A percentile compares a stretch with the other conserved stretches of the same genome.
phyloP scores from a whole-genome alignment of 2,797 vertebrate species.

The Ataeniobius toweri region DNA sequence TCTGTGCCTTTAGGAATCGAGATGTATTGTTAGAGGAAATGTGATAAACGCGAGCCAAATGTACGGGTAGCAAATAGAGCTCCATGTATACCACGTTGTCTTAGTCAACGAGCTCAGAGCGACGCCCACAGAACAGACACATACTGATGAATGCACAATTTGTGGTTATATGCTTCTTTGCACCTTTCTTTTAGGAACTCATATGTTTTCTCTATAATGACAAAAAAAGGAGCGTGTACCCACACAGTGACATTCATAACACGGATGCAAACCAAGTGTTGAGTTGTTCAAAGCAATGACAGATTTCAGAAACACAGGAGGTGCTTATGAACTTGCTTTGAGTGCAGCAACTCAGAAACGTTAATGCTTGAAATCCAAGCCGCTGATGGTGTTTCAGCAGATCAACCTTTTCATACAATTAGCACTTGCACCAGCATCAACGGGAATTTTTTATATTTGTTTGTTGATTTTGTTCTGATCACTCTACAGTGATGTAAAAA shows the following conservation, averaged over 20 bases:
- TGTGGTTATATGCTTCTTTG: conserved; percentile 64
- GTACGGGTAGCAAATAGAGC: conserved; percentile 71
- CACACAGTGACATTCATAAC: conserved; percentile 71
- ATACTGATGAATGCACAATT: conserved; percentile 68
- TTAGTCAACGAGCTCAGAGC: conserved; percentile 63
- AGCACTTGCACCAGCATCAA: conserved; percentile 8
- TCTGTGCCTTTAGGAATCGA: conserved; percentile 79
- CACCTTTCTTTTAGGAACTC: conserved; percentile 65
- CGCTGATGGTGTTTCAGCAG: conserved; percentile 23
- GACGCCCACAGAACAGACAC: conserved; percentile 70
- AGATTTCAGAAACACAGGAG: conserved; percentile 45
- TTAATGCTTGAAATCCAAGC: conserved; percentile 13
- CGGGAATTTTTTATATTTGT: conserved; percentile 18
- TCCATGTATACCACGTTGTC: conserved; percentile 63
- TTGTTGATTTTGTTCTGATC: conserved; percentile 3
- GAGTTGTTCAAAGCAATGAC: conserved; percentile 62
- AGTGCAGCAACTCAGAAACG: conserved; percentile 15
- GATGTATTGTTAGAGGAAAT: conserved; percentile 81
- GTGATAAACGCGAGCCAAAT: conserved; percentile 77
- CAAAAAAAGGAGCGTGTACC: conserved; percentile 53
- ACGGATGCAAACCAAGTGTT: conserved; percentile 68
- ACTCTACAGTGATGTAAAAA: background rate
- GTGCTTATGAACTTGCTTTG: conserved; percentile 28
- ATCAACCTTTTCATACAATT: conserved; percentile 20
- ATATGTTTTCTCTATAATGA: conserved; percentile 58